A percentile compares a stretch with the other conserved stretches of the same genome.
Evolutionary conservation across 2,113 vertebrate species (phyloP).

Genomic region (Gila orcuttii): DNA sequence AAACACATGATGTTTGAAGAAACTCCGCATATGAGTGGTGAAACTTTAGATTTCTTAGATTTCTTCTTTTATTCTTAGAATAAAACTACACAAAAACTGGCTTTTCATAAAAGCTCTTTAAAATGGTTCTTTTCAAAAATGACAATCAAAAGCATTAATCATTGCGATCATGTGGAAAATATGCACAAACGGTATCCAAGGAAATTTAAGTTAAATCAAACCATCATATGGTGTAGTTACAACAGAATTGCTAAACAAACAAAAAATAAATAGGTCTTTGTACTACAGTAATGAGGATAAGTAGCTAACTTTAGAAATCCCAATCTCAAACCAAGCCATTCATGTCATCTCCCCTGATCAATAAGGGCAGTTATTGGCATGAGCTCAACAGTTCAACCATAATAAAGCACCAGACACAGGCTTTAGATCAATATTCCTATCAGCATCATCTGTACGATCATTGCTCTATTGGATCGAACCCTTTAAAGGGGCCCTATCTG

Average conservation of each 20-base stretch:
- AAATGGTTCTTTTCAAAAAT: neutral
- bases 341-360: neutral
- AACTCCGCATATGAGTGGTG: neutral
- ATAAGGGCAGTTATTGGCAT: neutral
- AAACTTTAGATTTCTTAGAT: slow-evolving; percentile 2
- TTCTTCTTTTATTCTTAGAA: too few relatives aligned
- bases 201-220: neutral
- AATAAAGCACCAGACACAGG: slow-evolving; percentile 10
- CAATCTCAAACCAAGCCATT: neutral
- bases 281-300: neutral
- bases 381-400: neutral
- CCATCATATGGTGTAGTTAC: neutral
- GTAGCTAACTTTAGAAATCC: neutral
- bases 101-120: neutral
- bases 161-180: neutral
- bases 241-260: neutral
- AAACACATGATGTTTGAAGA: too few relatives aligned
- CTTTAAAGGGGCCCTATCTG: neutral
- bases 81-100: neutral
- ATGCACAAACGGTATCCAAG: neutral
- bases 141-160: neutral
- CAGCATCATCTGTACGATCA: slow-evolving; percentile 11
- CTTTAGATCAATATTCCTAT: slow-evolving; percentile 6
- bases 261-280: neutral
- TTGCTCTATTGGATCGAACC: neutral